Percentiles rank a stretch among this genome's conserved stretches.
These are phyloP conservation scores for Diachasmimorpha longicaudata DNA, from an alignment of 1,140 invertebrate genomes.

Conservation along the genomic window DNA sequence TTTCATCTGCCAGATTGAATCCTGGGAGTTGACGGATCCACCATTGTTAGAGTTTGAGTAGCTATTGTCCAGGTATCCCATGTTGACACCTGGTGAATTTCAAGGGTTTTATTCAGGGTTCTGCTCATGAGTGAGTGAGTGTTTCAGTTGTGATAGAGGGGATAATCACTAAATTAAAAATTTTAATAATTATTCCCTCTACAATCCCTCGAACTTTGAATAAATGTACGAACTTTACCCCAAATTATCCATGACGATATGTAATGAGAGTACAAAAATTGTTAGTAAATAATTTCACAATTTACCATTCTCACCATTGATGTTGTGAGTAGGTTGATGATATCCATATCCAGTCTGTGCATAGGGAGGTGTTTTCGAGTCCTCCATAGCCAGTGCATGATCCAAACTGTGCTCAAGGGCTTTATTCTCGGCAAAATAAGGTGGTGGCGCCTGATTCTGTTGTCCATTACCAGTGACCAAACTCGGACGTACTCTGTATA, in stretches of 20 bases:
- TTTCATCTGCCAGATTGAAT: conserved; percentile 94
- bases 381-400: conserved; percentile 78
- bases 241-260: background rate
- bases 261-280: background rate
- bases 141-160: background rate
- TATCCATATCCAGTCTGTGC: conserved; percentile 86
- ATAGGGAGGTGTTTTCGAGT: conserved; percentile 81
- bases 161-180: background rate
- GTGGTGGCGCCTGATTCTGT: conserved; percentile 79
- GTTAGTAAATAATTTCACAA: background rate
- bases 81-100: conserved; percentile 73
- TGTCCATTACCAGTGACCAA: conserved; percentile 72
- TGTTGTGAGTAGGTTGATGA: conserved; percentile 71
- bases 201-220: too few relatives aligned
- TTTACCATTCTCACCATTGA: conserved; percentile 72
- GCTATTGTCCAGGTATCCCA: conserved; percentile 89
- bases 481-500: conserved; percentile 69
- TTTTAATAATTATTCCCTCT: too few relatives aligned
- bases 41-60: conserved; percentile 92
- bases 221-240: too few relatives aligned
- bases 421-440: conserved; percentile 91
- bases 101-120: conserved; percentile 18
- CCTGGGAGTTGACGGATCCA: conserved; percentile 91
- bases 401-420: conserved; percentile 87
- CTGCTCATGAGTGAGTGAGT: background rate